Base-by-base conservation (phyloP, 2,797 vertebrate species). In the Pampus argenteus region DNA sequence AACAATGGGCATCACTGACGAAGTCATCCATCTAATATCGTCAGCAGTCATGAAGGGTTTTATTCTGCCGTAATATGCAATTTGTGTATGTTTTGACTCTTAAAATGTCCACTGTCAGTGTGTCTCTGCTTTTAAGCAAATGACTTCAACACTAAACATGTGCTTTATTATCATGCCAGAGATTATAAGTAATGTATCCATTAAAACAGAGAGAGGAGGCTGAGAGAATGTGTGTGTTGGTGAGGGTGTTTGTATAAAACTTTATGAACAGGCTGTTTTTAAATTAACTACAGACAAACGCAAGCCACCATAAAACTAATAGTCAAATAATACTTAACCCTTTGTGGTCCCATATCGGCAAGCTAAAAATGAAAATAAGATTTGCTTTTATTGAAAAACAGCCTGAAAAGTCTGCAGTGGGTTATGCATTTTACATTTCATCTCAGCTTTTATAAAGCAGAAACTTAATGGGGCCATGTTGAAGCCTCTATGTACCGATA, bases 121-220 rank as follows among this genome's bases (percentile, higher is more conserved):
- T 9, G 14, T 40, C 38, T 10, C 34, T 36, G 31, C 11, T 34
- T 34, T 34, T 10, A 34, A 42, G 51, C 18, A 40, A 63, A 29
- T n/a, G 51, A 52, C 58, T 56, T 45, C 11, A 38, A 17, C 36
- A 49, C 38, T 50, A 50, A 62, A 58, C 8, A 76, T 70, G 71
- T 72, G 68, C 81, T 82, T 79, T 14, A 26, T 63, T 31, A 7
- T 67, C 56, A 20, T 54, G 61, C 67, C 26, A n/a, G 36, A n/a
- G 20, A 44, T 14, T 2, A 11, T 29, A n/a, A n/a, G n/a, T n/a
- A 66, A 68, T 68, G 61, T 29, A 58, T 20, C 44, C 55, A 65
- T 20, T 36, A 56, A 56, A 74, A 59, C 50, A 65, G 52, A 69
- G 31, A 51, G 25, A 18, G 62, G 15, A 56, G 57, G 57, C 10